A percentile compares a stretch with the other conserved stretches of the same genome.
These are phyloP conservation scores for Pachypeltis micranthus DNA, from an alignment of 1,140 invertebrate genomes.

Conservation along the genomic window DNA sequence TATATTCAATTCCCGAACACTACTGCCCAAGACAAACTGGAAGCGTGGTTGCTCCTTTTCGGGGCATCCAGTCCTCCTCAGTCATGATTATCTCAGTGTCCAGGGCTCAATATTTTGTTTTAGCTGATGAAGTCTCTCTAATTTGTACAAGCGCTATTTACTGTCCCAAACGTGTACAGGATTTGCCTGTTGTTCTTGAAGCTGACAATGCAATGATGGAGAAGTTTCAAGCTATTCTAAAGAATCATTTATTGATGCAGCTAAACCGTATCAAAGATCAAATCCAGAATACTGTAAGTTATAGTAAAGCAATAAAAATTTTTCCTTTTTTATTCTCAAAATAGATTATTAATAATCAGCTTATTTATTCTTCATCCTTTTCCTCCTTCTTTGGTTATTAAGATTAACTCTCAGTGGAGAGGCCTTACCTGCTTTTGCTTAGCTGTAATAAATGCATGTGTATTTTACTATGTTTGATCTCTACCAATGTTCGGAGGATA, in stretches of 20 bases:
- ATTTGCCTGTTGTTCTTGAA: constrained; percentile 2
- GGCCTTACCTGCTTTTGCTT: not conserved
- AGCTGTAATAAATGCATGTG: not conserved
- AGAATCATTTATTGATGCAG: constrained; percentile 16
- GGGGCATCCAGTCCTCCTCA: too few relatives aligned
- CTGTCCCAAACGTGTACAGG: too few relatives aligned
- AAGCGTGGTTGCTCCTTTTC: too few relatives aligned
- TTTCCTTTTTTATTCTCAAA: not conserved
- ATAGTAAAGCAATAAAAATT: not conserved
- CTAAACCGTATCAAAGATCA: not conserved
- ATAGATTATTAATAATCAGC: not conserved
- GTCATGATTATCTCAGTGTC: too few relatives aligned
- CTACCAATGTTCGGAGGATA: not conserved
- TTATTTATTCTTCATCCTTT: not conserved
- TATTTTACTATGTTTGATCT: not conserved
- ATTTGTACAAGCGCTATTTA: too few relatives aligned
- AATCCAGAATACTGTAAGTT: not conserved
- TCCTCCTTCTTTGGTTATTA: too few relatives aligned
- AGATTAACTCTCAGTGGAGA: not conserved
- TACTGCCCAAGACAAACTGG: too few relatives aligned
- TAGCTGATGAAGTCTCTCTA: too few relatives aligned
- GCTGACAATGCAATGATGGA: constrained; percentile 14
- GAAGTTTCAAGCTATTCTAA: constrained; percentile 17
- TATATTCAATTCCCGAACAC: too few relatives aligned
- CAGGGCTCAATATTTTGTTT: too few relatives aligned